Percentiles rank a stretch among this genome's conserved stretches.
Conservation (phyloP, 2,797 vertebrate species). For the Lagodon rhomboides region DNA sequence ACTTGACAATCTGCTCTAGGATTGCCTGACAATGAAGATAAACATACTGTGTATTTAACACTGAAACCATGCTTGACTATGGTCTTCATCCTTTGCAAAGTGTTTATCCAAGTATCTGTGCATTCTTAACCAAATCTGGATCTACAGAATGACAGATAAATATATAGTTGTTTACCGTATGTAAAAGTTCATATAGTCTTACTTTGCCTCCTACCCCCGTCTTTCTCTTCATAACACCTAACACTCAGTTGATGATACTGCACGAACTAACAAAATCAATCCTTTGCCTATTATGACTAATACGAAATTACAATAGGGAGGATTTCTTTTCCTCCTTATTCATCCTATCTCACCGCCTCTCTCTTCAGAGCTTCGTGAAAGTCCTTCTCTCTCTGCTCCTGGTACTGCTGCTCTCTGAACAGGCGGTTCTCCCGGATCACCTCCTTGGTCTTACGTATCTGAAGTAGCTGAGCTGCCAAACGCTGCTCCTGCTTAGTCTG, state of each 20-base stretch:
- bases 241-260: constrained; percentile 19
- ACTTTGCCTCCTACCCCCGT: background rate
- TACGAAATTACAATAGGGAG: constrained; percentile 25
- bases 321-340: constrained; percentile 41
- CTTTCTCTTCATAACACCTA: constrained; percentile 13
- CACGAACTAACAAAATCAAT: constrained; percentile 8
- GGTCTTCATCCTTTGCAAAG: background rate
- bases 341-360: constrained; percentile 89
- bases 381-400: constrained; percentile 89
- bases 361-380: constrained; percentile 91
- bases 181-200: constrained; percentile 4
- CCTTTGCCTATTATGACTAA: constrained; percentile 19
- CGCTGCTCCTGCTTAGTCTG: constrained; percentile 92
- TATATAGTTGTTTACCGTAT: constrained; percentile 10
- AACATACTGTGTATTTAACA: constrained; percentile 45
- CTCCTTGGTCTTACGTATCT: constrained; percentile 91
- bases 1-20: background rate
- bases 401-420: constrained; percentile 91
- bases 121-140: constrained; percentile 11
- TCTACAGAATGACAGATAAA: background rate
- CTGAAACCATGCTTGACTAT: constrained; percentile 24
- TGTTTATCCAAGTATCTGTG: constrained; percentile 25
- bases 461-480: constrained; percentile 91
- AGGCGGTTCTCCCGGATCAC: constrained; percentile 91
- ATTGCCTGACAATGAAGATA: background rate